Evolutionary conservation across 2,113 vertebrate genomes (phyloP).

Genomic region (Shinisaurus crocodilurus): DNA sequence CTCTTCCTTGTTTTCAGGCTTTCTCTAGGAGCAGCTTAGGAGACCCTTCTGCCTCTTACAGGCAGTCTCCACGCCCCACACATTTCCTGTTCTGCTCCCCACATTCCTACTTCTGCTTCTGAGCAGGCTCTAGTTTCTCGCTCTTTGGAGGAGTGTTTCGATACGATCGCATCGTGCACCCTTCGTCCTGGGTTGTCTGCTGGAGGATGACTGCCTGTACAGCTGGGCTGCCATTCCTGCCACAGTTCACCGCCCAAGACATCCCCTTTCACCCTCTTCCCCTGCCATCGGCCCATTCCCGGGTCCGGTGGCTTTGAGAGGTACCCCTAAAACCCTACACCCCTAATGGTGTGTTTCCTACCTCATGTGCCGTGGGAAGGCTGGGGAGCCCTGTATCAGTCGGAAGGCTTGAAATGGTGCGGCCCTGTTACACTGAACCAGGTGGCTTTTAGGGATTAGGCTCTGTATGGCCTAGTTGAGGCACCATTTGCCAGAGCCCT

Average conservation of each 20-base stretch:
- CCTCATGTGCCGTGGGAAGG: neutral
- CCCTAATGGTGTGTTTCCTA: neutral
- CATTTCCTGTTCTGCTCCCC: neutral
- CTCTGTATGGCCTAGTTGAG: neutral
- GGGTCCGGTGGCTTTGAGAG: neutral
- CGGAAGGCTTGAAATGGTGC: neutral
- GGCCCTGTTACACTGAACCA: neutral
- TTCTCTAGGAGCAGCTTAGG: neutral
- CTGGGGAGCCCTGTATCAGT: neutral
- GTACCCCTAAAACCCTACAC: neutral
- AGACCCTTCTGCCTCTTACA: neutral
- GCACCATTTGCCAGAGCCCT: neutral
- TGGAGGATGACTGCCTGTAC: neutral
- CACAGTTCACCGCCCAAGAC: neutral
- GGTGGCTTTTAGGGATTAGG: neutral
- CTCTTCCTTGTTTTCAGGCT: neutral
- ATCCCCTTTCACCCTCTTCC: neutral
- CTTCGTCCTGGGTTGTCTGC: conserved; percentile 8
- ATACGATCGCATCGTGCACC: neutral
- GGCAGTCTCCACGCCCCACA: neutral
- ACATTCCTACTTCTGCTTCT: neutral
- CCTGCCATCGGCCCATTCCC: neutral
- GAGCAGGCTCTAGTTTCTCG: neutral
- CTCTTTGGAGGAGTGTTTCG: neutral
- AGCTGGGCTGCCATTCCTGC: neutral